Conservation (phyloP, 2,797 vertebrate species). For the Spinus pinus region DNA sequence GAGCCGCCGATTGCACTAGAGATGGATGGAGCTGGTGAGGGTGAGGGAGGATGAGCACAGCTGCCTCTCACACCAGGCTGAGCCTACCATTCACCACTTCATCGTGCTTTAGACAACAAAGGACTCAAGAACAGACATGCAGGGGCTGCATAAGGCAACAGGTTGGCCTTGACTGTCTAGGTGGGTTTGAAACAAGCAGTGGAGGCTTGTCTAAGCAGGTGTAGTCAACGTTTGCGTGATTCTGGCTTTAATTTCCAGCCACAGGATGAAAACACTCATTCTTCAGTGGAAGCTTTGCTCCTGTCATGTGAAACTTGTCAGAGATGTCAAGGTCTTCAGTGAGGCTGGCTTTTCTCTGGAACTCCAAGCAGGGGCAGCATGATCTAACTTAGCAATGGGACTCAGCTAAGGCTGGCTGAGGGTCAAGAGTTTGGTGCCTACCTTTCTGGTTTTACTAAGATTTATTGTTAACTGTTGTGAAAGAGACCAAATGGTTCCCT, state of each 20-base stretch:
- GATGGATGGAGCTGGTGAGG: neutral
- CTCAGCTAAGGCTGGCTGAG: neutral
- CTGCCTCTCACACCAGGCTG: neutral
- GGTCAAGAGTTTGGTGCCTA: neutral
- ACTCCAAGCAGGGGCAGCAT: neutral
- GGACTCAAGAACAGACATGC: neutral
- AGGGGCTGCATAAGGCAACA: neutral
- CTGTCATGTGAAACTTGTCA: neutral
- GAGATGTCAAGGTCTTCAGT: neutral
- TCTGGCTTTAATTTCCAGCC: neutral
- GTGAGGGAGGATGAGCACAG: neutral
- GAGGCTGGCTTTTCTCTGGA: neutral
- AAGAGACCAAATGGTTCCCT: neutral
- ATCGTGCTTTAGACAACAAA: neutral
- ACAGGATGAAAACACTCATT: neutral
- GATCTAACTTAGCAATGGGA: neutral
- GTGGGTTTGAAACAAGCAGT: neutral
- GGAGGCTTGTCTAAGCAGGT: neutral
- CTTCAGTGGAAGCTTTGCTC: neutral
- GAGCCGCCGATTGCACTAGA: conserved; percentile 11
- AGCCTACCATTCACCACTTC: neutral
- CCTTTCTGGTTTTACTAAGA: neutral
- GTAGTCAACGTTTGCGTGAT: rapidly evolving
- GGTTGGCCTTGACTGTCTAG: neutral
- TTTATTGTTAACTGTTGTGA: conserved; percentile 23